Evolutionary conservation across 2,797 vertebrate genomes (phyloP).

Genomic region (Neopelma chrysocephalum): DNA sequence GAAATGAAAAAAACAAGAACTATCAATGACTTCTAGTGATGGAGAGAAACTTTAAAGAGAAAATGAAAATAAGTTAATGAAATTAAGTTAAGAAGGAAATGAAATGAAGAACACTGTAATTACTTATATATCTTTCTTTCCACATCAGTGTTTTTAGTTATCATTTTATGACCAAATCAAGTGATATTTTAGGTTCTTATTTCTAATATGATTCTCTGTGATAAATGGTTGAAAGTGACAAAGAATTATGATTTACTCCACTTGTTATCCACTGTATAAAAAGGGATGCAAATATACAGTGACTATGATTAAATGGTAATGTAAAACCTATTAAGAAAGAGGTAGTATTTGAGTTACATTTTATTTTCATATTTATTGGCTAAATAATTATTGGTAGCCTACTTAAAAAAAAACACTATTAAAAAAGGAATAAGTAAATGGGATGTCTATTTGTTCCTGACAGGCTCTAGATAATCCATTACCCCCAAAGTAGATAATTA

Average conservation of each 20-base stretch:
- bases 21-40: not conserved
- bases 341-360: not conserved
- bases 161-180: not conserved
- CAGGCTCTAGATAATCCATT: slow-evolving; percentile 49
- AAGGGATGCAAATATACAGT: not conserved
- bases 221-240: not conserved
- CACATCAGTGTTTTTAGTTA: not conserved
- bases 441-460: not conserved
- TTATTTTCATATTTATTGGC: not conserved
- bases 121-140: not conserved
- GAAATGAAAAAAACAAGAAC: not conserved
- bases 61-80: not conserved
- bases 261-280: not conserved
- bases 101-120: not conserved
- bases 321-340: not conserved
- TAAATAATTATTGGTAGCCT: not conserved
- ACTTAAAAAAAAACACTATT: not conserved
- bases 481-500: slow-evolving; percentile 61
- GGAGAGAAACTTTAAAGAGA: not conserved
- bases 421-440: not conserved
- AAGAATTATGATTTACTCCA: not conserved
- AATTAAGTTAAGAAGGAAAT: not conserved
- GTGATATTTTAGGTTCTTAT: not conserved
- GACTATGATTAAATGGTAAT: not conserved
- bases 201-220: not conserved